Base-by-base conservation (phyloP, 1,140 invertebrate genomes). In the Drosophila kikkawai region DNA sequence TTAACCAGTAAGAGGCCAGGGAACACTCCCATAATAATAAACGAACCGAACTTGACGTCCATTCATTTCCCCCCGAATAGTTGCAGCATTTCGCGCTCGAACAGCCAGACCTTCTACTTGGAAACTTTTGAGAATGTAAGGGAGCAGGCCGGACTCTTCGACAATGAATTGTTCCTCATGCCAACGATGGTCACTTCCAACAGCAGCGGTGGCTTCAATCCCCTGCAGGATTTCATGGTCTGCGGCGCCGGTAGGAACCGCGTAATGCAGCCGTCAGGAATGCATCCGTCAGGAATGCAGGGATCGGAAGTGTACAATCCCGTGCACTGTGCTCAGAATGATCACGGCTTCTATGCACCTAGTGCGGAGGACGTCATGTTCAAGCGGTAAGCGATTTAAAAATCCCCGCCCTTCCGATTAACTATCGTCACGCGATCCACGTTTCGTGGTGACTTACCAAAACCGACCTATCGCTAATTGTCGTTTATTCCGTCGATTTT, bases 371-470 rank as follows among this genome's bases (percentile, higher is more conserved):
- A 12, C 4, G 12, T 13, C 12, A 3, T 34, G 8, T 2, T 37
- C 7, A 15, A 17, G 12, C 11, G 69, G 69, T 71, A 15, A 71
- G 69, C 6, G 15, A 15, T 32, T 71, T 71, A 0, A 57, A 71
- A 71, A 34, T 1, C 12, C 22, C 41, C 66, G 36, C 66, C 15
- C 15, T 12, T 29, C 2, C 65, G 68, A 68, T 71, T 17, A 17
- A 12, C 8, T 39, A 69, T 71, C 17, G 47, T 32, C 11, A 3
- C 5, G 0, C 12, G 45, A 32, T 22, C 11, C 0, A 17, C 34
- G 19, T 34, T 34, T 12, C 39, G 22, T 19, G 13, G 68, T 17
- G 68, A 68, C 34, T 70, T 29, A 7, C 41, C n/a, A 17, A 3
- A 65, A n/a, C 59, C 44, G 41, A 13, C 19, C 12, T 17, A 3